Base-by-base conservation (phyloP, 2,113 vertebrate genomes). In the Epinephelus fuscoguttatus region DNA sequence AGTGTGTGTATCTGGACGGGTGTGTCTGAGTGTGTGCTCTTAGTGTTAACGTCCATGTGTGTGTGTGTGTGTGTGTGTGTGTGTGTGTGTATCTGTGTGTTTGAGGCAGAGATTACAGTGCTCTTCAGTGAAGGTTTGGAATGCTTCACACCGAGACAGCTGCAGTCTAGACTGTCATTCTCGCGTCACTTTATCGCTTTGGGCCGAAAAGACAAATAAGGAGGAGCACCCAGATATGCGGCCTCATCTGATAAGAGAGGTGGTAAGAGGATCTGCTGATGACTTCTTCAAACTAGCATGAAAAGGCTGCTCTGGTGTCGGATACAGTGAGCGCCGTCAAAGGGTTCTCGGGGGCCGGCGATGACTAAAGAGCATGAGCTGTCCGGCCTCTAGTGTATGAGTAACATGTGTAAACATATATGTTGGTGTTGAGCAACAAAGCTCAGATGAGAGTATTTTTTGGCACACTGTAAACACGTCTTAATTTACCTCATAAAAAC, bases 151-250 rank as follows among this genome's bases (percentile, higher is more conserved):
- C 40, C 2, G 63, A 92, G 93, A 94, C 93, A 95, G 91, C 93
- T 94, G 91, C 93, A 91, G 93, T 93, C 92, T 94, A 90, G 92
- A 92, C 94, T 87, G 91, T 91, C 91, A 80, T 81, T 85, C 87
- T 86, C 79, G 53, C n/a, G 60, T 94, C 84, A 85, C 74, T 80
- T 78, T 84, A 85, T 90, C 70, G 84, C 89, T 89, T 70, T 56
- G 6, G 90, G 92, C 87, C 85, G 66, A 66, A 78, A 90, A 92
- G 87, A 85, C 81, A 91, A 90, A 88, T 69, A 79, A 86, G 86
- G 83, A 92, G 82, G 70, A 91, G 80, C 72, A 80, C 82, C 70
- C 57, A 69, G 84, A 92, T 88, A 86, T 84, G 91, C 70, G 84
- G 73, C 76, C 79, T 89, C 82, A 86, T 91, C 87, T 89, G 93